A percentile compares a stretch with the other conserved stretches of the same genome.
These are phyloP conservation scores for Haemorhous mexicanus DNA, from an alignment of 2,113 vertebrate genomes.

Conservation along the genomic window DNA sequence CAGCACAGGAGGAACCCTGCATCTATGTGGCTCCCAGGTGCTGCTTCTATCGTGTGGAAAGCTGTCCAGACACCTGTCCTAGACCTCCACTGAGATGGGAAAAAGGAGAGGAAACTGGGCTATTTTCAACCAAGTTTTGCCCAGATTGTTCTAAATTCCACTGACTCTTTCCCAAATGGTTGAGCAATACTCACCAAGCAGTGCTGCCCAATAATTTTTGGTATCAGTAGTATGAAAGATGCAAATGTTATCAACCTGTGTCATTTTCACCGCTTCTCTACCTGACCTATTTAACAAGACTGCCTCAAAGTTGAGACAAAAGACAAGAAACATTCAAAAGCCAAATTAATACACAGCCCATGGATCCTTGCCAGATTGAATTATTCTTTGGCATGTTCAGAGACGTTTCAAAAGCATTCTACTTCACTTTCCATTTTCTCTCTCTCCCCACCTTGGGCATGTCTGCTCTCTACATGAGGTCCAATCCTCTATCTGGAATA, in stretches of 20 bases:
- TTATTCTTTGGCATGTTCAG: slow-evolving; percentile 2
- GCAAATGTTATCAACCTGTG: not conserved
- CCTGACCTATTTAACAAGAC: not conserved
- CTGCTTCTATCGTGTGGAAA: not conserved
- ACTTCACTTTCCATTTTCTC: not conserved
- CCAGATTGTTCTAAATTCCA: not conserved
- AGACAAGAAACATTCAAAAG: not conserved
- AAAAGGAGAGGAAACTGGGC: not conserved
- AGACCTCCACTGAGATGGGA: not conserved
- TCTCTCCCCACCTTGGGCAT: not conserved
- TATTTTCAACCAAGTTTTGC: not conserved
- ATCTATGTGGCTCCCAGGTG: not conserved
- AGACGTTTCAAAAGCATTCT: not conserved
- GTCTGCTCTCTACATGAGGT: not conserved
- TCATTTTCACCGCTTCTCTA: not conserved
- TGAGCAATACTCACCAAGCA: not conserved
- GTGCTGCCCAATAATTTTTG: not conserved
- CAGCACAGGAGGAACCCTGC: not conserved
- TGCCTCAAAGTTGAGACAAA: not conserved
- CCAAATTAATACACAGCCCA: not conserved
- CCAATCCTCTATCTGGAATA: not conserved
- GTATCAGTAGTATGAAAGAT: not conserved
- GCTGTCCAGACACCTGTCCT: not conserved
- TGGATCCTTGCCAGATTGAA: slow-evolving; percentile 21
- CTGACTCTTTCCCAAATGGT: not conserved